Base-by-base conservation (phyloP, 2,888 invertebrate species). In the Notodonta dromedarius region DNA sequence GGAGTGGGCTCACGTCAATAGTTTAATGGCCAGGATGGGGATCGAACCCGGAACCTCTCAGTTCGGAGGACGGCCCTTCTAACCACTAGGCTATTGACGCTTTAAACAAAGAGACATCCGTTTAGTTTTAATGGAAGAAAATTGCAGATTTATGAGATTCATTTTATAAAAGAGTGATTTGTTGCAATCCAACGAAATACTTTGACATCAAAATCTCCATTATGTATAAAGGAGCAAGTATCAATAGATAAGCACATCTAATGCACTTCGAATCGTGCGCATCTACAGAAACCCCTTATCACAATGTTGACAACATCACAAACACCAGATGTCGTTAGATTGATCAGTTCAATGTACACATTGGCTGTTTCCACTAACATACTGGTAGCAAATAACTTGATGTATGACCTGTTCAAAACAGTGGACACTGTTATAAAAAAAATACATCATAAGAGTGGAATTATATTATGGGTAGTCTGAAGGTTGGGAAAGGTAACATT, bases 261-360 rank as follows among this genome's bases (percentile, higher is more conserved):
- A 46, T 46, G 9, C 5, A n/a, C 13, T n/a, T n/a, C 13, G 13
- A 46, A 46, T 44, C 44, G 11, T 5, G 13, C 12, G 44, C 44
- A 44, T 46, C 13, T n/a, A 7, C 46, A 46, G 13, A 11, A 42
- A n/a, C 46, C 46, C n/a, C 46, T 46, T 46, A 46, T 46, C 46
- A 46, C n/a, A 46, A 0, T 51, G 50, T 24, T 60, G 70, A 58
- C 57, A 61, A 50, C 58, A 62, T 63, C 61, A 56, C 70, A 65
- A 66, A 64, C 40, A 60, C 59, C 79, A 79, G 67, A 76, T 77
- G 78, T 70, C 50, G 53, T 62, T 58, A 59, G 75, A 71, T 74
- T 60, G 68, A 71, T 75, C 46, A 57, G 6, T 62, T 48, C 44
- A 64, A 14, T 56, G 59, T 73, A 77, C 59, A 74, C 77, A 77